Evolutionary conservation across 2,888 invertebrate genomes (phyloP).

Genomic region (Eremobia ochroleuca): DNA sequence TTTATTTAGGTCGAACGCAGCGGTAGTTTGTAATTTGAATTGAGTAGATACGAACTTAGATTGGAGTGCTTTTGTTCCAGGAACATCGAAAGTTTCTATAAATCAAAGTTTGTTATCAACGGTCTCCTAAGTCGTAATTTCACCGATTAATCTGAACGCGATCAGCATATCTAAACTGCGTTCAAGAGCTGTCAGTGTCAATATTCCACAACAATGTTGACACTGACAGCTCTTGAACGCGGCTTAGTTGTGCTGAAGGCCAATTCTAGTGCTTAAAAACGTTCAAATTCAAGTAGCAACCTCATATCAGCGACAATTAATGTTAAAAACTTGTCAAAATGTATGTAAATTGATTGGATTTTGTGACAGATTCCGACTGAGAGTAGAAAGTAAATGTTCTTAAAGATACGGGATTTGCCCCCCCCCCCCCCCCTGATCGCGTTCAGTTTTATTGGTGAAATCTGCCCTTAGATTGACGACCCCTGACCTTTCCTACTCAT

Average conservation of each 20-base stretch:
- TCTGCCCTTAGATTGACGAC: slow-evolving; percentile 12
- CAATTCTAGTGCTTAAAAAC: too few relatives aligned
- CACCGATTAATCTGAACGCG: neutral
- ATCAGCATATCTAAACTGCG: neutral
- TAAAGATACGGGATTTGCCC: neutral
- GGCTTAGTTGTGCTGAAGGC: neutral
- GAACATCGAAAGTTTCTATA: slow-evolving; percentile 25
- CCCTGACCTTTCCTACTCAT: slow-evolving; percentile 28
- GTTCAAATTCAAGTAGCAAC: too few relatives aligned
- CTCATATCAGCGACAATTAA: too few relatives aligned
- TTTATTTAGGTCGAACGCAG: slow-evolving; percentile 61
- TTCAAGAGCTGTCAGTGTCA: too few relatives aligned
- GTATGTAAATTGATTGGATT: too few relatives aligned
- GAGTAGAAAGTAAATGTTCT: neutral
- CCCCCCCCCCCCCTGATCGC: neutral
- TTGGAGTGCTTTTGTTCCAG: slow-evolving; percentile 50
- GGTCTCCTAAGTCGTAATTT: neutral
- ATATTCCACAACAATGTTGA: neutral
- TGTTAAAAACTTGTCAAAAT: too few relatives aligned
- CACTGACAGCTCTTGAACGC: neutral
- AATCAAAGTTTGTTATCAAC: slow-evolving; percentile 54
- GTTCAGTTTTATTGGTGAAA: neutral
- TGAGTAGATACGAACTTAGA: slow-evolving; percentile 58
- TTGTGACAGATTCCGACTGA: neutral
- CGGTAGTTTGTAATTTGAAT: slow-evolving; percentile 61